These are phyloP conservation scores for Leucoptera coffeella DNA, from an alignment of 2,888 invertebrate genomes.

Conservation along the genomic window DNA sequence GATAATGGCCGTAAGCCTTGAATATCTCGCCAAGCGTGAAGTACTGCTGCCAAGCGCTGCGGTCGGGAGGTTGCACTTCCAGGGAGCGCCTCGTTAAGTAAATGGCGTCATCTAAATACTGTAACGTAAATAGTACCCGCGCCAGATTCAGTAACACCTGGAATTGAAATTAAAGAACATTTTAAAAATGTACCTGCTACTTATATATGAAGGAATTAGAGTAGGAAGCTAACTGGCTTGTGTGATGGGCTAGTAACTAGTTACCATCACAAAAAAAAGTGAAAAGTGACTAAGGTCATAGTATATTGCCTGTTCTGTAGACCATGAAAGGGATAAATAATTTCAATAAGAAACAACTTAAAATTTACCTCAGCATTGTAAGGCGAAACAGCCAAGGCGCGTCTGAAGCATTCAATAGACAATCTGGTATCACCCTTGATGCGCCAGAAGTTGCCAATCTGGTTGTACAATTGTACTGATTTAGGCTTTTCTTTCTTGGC, in stretches of 20 bases:
- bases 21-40: slow-evolving; percentile 88
- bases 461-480: slow-evolving; percentile 79
- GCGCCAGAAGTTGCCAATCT: slow-evolving; percentile 89
- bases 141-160: slow-evolving; percentile 76
- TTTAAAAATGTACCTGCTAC: slow-evolving; percentile 26
- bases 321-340: no score
- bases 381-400: slow-evolving; percentile 78
- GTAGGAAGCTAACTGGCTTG: no score
- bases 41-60: slow-evolving; percentile 87
- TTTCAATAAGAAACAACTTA: no score
- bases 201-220: no score
- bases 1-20: slow-evolving; percentile 83
- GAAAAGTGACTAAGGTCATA: no score
- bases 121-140: slow-evolving; percentile 75
- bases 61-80: slow-evolving; percentile 77
- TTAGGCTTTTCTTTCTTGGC: slow-evolving; percentile 79
- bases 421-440: slow-evolving; percentile 82
- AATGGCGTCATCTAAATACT: slow-evolving; percentile 86
- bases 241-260: no score
- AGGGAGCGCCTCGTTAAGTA: slow-evolving; percentile 79
- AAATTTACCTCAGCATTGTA: slow-evolving; percentile 75
- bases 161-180: no score
- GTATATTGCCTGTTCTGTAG: slow-evolving; percentile 84
- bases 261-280: no score
- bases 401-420: slow-evolving; percentile 84